A percentile compares a stretch with the other conserved stretches of the same genome.
These are phyloP conservation scores for Morpho helenor DNA, from an alignment of 2,888 invertebrate genomes.

Conservation along the genomic window DNA sequence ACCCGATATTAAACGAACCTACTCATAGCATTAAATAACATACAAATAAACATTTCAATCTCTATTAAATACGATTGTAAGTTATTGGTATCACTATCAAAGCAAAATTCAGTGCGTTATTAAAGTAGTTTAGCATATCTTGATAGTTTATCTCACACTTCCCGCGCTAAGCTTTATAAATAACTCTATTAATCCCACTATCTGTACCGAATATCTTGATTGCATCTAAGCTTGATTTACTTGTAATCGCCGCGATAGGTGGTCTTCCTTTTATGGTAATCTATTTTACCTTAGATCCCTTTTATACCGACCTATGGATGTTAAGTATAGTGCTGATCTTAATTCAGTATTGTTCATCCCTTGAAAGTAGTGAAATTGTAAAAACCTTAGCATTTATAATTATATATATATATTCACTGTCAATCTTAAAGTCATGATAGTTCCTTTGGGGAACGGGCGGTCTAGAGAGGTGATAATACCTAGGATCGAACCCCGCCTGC, in stretches of 20 bases:
- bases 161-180: neutral
- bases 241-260: neutral
- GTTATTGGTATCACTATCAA: neutral
- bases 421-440: no score
- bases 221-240: slow-evolving; percentile 1
- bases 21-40: neutral
- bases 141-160: neutral
- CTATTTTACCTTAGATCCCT: neutral
- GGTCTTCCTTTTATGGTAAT: neutral
- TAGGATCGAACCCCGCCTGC: no score
- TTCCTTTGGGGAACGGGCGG: no score
- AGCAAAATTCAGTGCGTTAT: neutral
- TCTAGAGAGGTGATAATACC: no score
- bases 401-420: no score
- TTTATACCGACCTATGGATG: no score
- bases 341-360: no score
- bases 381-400: no score
- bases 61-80: neutral
- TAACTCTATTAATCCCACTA: slow-evolving; percentile 1
- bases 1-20: neutral
- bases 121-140: neutral
- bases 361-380: no score
- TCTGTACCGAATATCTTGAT: slow-evolving; percentile 6
- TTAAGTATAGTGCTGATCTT: no score
- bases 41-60: neutral